Evolutionary conservation across 2,113 vertebrate genomes (phyloP).

Genomic region (Hystrix cristata): DNA sequence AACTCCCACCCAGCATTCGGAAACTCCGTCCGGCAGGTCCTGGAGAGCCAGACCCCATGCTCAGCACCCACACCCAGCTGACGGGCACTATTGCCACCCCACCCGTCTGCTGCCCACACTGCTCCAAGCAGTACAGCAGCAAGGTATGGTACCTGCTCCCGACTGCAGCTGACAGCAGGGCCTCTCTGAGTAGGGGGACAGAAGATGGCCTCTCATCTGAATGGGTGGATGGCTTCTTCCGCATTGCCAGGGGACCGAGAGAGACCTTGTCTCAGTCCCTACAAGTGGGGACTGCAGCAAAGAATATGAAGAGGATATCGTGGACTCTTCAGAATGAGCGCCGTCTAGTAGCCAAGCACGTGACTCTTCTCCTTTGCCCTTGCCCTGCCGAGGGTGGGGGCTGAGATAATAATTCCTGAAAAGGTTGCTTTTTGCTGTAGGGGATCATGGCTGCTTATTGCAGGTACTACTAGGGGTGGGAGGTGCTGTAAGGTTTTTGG

Average conservation of each 20-base stretch:
- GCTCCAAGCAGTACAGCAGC: conserved; percentile 99
- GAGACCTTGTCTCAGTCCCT: not conserved
- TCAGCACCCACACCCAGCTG: conserved; percentile 98
- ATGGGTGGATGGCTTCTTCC: not conserved
- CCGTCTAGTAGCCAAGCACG: not conserved
- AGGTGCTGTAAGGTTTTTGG: not conserved
- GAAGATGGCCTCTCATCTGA: not conserved
- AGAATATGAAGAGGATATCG: not conserved
- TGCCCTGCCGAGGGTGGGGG: not conserved
- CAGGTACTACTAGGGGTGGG: not conserved
- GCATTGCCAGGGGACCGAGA: not conserved
- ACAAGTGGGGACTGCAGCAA: not conserved
- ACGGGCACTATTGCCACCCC: conserved; percentile 97
- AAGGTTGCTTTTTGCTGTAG: not conserved
- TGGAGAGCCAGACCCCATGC: conserved; percentile 98
- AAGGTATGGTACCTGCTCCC: conserved; percentile 89
- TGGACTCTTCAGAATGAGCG: not conserved
- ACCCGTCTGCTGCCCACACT: conserved; percentile 98
- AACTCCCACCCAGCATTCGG: conserved; percentile 97
- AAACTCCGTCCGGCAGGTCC: conserved; percentile 97
- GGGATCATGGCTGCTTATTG: not conserved
- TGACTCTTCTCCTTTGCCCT: not conserved
- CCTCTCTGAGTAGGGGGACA: rapidly evolving
- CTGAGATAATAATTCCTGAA: not conserved
- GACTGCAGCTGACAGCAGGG: not conserved